A percentile compares a stretch with the other conserved stretches of the same genome.
These are phyloP conservation scores for Eudorcas thomsonii DNA, from an alignment of 2,113 vertebrate genomes.

Conservation along the genomic window DNA sequence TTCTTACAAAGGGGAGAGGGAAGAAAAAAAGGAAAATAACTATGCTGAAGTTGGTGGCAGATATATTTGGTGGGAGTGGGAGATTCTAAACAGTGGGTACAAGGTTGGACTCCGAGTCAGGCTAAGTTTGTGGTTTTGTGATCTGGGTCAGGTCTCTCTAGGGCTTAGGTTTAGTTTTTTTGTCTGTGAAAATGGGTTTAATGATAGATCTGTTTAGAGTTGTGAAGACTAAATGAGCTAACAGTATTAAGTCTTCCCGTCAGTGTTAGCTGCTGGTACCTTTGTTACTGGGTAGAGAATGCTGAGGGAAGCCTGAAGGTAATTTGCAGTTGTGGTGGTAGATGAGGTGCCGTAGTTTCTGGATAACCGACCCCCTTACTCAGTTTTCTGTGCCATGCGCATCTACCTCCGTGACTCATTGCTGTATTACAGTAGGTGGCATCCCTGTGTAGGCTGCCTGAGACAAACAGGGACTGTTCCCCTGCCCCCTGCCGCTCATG, in stretches of 20 bases:
- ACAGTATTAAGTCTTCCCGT: not conserved
- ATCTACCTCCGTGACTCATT: slow-evolving; percentile 45
- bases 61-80: not conserved
- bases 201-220: not conserved
- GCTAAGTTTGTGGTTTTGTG: slow-evolving; percentile 15
- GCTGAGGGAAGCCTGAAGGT: not conserved
- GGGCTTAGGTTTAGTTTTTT: slow-evolving; percentile 24
- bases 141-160: not conserved
- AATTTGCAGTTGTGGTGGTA: not conserved
- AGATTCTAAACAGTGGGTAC: not conserved
- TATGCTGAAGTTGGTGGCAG: not conserved
- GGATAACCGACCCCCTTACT: not conserved
- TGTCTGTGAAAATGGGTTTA: not conserved
- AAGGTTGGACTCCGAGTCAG: not conserved
- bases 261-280: not conserved
- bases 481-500: not conserved
- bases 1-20: not conserved
- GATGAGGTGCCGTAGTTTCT: not conserved
- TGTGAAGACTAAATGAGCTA: slow-evolving; percentile 10
- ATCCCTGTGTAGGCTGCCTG: slow-evolving; percentile 33
- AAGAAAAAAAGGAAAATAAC: not conserved
- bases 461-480: slow-evolving; percentile 45
- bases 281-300: not conserved
- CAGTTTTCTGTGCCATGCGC: slow-evolving; percentile 2
- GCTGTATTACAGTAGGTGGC: slow-evolving; percentile 42